These are phyloP conservation scores for Tenebrio molitor DNA, from an alignment of 1,140 invertebrate species.

Conservation along the genomic window DNA sequence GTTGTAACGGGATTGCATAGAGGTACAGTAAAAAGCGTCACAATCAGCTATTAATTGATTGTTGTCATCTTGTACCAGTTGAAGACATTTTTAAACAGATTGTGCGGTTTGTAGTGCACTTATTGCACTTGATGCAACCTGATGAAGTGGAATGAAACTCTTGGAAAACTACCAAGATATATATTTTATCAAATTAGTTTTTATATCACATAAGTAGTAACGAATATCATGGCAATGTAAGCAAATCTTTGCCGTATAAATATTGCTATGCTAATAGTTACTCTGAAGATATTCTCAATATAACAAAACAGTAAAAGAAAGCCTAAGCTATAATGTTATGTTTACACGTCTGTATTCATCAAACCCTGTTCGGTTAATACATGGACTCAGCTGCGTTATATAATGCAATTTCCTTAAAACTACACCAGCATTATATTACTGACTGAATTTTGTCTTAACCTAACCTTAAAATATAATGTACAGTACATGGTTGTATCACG, in stretches of 20 bases:
- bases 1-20: too few relatives aligned
- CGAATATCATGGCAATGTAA: slow-evolving; percentile 54
- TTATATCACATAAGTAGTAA: slow-evolving; percentile 53
- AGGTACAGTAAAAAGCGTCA: too few relatives aligned
- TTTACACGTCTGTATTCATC: slow-evolving; percentile 39
- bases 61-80: too few relatives aligned
- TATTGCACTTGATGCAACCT: too few relatives aligned
- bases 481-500: slow-evolving; percentile 19
- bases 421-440: slow-evolving; percentile 14
- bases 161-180: slow-evolving; percentile 46
- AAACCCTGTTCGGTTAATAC: slow-evolving; percentile 45
- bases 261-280: slow-evolving; percentile 31
- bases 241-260: slow-evolving; percentile 49
- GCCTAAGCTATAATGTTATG: slow-evolving; percentile 28
- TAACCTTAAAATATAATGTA: background rate
- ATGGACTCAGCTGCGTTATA: slow-evolving; percentile 37
- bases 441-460: slow-evolving; percentile 4
- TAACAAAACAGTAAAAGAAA: slow-evolving; percentile 39
- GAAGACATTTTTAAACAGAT: too few relatives aligned
- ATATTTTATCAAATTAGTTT: slow-evolving; percentile 55
- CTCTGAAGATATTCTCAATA: slow-evolving; percentile 18
- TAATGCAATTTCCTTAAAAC: slow-evolving; percentile 1
- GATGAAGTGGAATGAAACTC: slow-evolving; percentile 9
- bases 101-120: too few relatives aligned
- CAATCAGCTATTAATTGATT: too few relatives aligned